A percentile compares a stretch with the other conserved stretches of the same genome.
Evolutionary conservation across 1,140 invertebrate species (phyloP).

Genomic region (Drosophila neocordata): DNA sequence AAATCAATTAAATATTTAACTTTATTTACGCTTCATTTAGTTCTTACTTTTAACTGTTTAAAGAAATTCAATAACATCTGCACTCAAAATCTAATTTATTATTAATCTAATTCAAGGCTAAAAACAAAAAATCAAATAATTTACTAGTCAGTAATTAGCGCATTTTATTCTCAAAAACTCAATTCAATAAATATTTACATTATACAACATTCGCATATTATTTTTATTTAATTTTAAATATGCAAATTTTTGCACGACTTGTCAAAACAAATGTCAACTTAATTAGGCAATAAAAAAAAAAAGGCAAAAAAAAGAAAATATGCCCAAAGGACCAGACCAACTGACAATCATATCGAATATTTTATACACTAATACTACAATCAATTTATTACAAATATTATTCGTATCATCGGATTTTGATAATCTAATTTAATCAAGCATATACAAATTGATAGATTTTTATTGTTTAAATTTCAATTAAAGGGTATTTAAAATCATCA

Average conservation of each 20-base stretch:
- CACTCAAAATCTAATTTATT: neutral
- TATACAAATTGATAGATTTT: too few species aligned
- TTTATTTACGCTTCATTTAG: too few species aligned
- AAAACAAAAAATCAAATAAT: neutral
- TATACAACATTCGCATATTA: neutral
- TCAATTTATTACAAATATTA: too few species aligned
- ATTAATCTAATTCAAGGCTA: neutral
- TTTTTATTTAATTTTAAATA: constrained; percentile 19
- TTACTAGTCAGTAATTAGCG: neutral
- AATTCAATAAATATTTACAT: constrained; percentile 4
- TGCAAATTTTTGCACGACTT: constrained; percentile 11
- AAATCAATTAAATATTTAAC: too few species aligned
- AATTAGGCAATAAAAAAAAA: constrained; percentile 29
- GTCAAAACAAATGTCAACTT: constrained; percentile 31
- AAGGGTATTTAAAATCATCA: neutral
- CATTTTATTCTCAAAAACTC: neutral
- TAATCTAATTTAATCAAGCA: too few species aligned
- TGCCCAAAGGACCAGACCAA: neutral
- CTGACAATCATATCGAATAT: neutral
- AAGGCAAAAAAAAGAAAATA: neutral
- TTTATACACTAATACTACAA: neutral
- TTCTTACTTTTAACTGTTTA: too few species aligned
- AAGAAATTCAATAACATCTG: too few species aligned
- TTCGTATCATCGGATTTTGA: too few species aligned
- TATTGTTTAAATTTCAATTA: too few species aligned